Percentiles rank a stretch among this genome's conserved stretches.
Conservation (phyloP, 2,113 vertebrate genomes). For the Heloderma charlesbogerti region DNA sequence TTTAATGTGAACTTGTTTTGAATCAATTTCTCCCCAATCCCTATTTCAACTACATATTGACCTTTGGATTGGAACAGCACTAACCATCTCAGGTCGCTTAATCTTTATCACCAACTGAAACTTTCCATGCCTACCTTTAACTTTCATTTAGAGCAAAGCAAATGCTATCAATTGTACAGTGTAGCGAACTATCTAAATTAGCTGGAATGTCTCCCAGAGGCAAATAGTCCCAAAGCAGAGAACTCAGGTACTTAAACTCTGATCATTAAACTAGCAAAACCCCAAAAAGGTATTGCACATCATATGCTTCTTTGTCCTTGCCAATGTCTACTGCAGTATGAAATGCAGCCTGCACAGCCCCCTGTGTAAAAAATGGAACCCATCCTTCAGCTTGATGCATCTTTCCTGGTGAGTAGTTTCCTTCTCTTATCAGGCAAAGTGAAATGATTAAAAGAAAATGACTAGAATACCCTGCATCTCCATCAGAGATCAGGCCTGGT, state of each 20-base stretch:
- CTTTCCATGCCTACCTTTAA: background rate
- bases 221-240: background rate
- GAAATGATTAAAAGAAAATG: conserved; percentile 70
- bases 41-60: too few species aligned
- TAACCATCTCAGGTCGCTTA: background rate
- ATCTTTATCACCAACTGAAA: background rate
- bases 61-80: too few species aligned
- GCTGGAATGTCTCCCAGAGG: background rate
- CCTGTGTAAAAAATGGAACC: conserved; percentile 22
- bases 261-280: background rate
- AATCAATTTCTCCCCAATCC: too few species aligned
- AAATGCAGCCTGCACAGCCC: fast-evolving
- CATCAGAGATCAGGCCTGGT: conserved; percentile 72
- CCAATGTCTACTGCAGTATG: fast-evolving
- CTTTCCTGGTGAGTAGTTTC: conserved; percentile 47
- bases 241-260: background rate
- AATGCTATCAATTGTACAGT: background rate
- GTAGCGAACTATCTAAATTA: background rate
- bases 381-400: background rate
- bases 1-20: too few species aligned
- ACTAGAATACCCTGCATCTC: conserved; percentile 68
- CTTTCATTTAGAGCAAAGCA: conserved; percentile 2
- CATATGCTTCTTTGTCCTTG: conserved; percentile 18
- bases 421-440: conserved; percentile 44
- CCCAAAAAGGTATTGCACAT: background rate